These are phyloP conservation scores for Leptodactylus fallax DNA, from an alignment of 2,797 vertebrate genomes.

Conservation along the genomic window DNA sequence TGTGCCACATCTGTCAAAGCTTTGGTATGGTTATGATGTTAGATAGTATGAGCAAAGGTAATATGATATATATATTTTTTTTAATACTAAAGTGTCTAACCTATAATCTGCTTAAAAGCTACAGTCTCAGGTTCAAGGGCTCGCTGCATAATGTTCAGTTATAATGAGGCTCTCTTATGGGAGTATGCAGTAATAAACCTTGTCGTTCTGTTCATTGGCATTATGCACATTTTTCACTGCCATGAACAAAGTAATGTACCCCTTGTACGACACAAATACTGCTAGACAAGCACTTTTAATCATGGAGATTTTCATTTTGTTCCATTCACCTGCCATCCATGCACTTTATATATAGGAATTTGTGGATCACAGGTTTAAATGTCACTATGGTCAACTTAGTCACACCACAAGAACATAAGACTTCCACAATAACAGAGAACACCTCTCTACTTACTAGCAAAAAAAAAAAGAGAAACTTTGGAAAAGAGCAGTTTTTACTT, in stretches of 20 bases:
- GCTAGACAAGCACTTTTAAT: neutral
- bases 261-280: neutral
- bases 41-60: too few species aligned
- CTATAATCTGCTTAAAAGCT: neutral
- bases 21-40: too few species aligned
- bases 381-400: slow-evolving; percentile 21
- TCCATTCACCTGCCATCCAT: slow-evolving; percentile 17
- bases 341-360: slow-evolving; percentile 28
- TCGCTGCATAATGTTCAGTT: neutral
- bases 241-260: neutral
- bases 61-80: too few species aligned
- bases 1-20: too few species aligned
- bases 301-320: neutral
- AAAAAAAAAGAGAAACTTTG: too few species aligned
- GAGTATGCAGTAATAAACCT: neutral
- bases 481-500: too few species aligned
- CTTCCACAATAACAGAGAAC: neutral
- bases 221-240: neutral
- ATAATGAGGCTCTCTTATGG: neutral
- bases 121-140: neutral
- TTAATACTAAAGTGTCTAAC: neutral
- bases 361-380: slow-evolving; percentile 52
- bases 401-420: neutral
- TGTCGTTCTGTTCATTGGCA: neutral
- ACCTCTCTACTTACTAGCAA: neutral